Base-by-base conservation (phyloP, 1,140 invertebrate species). In the Pseudomyrmex dendroicus region DNA sequence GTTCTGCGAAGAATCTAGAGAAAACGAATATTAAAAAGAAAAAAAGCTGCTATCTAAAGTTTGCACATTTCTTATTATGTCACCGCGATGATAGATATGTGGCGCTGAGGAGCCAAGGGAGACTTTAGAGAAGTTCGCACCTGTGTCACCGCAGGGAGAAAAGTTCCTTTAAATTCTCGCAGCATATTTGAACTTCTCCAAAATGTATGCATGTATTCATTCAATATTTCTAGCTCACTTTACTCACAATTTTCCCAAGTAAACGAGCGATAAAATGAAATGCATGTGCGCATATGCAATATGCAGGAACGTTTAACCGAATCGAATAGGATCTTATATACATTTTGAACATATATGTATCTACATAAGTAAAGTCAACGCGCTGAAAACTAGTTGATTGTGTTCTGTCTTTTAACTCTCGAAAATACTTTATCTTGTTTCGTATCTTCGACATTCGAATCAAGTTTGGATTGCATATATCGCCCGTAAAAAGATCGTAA, bases 81-180 rank as follows among this genome's bases (percentile, higher is more conserved):
- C n/a, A 59, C 8, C 9, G 2, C 12, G 22, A 15, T 76, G 73
- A 76, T 76, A 20, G 22, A 76, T 76, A 35, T 66, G 22, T 20
- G 52, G 44, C 44, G 22, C 22, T 64, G 7, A 76, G 44, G n/a
- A 64, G 22, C 61, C 17, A 5, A 76, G 12, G 46, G 22, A 35
- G n/a, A 44, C 25, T 7, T 76, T 66, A 64, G 61, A 66, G 8
- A 52, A 66, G 22, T 44, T 9, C 20, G 46, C 73, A 76, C 61
- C 73, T 76, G 73, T 35, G 61, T 8, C 12, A 22, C n/a, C 52
- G 1, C 17, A n/a, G 35, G 8, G 54, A 13, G 13, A 35, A 5
- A 9, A 20, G 20, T 35, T 35, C 5, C 35, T 46, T 61, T 46
- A 12, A 62, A 62, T 62, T 73, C 9, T 44, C 9, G 4, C 20